Base-by-base conservation (phyloP, 2,888 invertebrate genomes). In the Sepioteuthis lessoniana region DNA sequence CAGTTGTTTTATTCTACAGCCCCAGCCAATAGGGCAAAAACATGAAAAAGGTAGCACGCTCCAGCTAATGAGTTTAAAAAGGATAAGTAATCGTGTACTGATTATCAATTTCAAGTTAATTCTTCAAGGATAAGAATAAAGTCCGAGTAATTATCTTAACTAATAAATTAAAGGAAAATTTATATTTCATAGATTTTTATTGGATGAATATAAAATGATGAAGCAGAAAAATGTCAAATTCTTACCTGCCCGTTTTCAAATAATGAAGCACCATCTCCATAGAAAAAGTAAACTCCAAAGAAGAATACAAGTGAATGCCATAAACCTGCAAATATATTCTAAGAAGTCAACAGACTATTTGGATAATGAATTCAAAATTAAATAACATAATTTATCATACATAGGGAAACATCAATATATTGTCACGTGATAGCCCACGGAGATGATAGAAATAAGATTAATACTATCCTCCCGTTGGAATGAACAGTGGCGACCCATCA, bases 291-390 rank as follows among this genome's bases (percentile, higher is more conserved):
- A 19, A 95, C 95, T 38, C 97, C 97, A 95, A 97, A 97, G 95
- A 96, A 97, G 93, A 96, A 95, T 19, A 97, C 97, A 19, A 95
- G 47, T 76, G 97, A 96, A 94, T 97, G 97, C 97, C 97, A 97
- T 31, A 97, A 47, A 94, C 98, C 98, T 97, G 95, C 2, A 94
- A 95, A 38, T 93, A 93, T n/a, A 93, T 76, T 31, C n/a, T 10
- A 76, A 76, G 76, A 76, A 76, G 2, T 76, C n/a, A 35, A n/a
- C 4, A 76, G 10, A 60, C 0, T 13, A n/a, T 76, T 19, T 76
- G n/a, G 1, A 76, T 10, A 76, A 76, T n/a, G 4, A n/a, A 76
- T 76, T n/a, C 8, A 13, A n/a, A 76, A 76, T 76, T n/a, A 31
- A 76, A 76, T n/a, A 76, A 76, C 4, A n/a, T 76, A n/a, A 25